Evolutionary conservation across 2,797 vertebrate species (phyloP).

Genomic region (Halcyon leucocephala): DNA sequence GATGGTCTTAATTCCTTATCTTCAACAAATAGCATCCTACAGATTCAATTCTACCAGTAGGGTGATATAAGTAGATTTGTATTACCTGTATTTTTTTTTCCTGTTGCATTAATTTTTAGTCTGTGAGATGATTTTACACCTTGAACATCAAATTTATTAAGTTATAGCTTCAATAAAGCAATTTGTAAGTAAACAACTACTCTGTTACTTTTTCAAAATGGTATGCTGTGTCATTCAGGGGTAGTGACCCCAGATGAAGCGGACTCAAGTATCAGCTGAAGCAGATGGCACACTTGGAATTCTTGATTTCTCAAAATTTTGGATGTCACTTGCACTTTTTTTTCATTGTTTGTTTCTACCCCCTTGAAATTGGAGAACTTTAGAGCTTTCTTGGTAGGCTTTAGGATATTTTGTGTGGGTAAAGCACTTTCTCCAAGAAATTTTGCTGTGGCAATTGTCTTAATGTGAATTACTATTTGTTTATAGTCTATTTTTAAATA

Average conservation of each 20-base stretch:
- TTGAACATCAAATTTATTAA: slow-evolving; percentile 11
- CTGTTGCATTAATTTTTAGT: background rate
- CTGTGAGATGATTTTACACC: background rate
- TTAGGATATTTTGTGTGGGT: slow-evolving; percentile 8
- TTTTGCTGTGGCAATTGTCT: slow-evolving; percentile 27
- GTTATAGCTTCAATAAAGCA: slow-evolving; percentile 39
- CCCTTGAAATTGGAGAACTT: background rate
- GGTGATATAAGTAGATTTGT: background rate
- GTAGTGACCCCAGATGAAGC: background rate
- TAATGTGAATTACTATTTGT: slow-evolving; percentile 42
- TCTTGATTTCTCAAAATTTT: background rate
- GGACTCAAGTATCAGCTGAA: background rate
- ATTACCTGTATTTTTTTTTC: background rate
- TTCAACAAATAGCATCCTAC: background rate
- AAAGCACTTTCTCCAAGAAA: slow-evolving; percentile 33
- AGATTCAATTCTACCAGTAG: background rate
- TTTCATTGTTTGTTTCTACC: background rate
- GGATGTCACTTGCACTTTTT: background rate
- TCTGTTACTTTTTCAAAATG: background rate
- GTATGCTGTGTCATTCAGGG: background rate
- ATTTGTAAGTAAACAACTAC: slow-evolving; percentile 7
- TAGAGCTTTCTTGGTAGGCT: background rate
- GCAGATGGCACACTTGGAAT: background rate
- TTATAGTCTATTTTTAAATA: slow-evolving; percentile 63
- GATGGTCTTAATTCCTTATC: slow-evolving; percentile 1